These are phyloP conservation scores for Myripristis murdjan DNA, from an alignment of 2,797 vertebrate species.

Conservation along the genomic window DNA sequence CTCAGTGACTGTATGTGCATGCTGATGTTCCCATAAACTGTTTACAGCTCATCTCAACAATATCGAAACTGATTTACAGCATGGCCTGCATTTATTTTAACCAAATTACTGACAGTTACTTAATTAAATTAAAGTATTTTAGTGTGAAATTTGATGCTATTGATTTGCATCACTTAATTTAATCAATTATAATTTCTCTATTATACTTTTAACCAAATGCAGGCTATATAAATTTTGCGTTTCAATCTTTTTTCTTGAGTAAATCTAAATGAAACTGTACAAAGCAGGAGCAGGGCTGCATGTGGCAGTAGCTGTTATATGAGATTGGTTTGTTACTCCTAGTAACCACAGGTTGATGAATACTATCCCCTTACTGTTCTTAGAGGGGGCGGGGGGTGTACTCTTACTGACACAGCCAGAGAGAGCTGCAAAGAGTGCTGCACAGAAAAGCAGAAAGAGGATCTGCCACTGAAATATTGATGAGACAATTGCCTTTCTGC, in stretches of 20 bases:
- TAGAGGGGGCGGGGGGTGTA: conserved; percentile 48
- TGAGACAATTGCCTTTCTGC: conserved; percentile 63
- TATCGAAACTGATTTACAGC: conserved; percentile 50
- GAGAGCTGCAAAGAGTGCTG: conserved; percentile 46
- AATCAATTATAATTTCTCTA: neutral
- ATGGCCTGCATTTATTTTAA: conserved; percentile 61
- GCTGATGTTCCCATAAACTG: conserved; percentile 50
- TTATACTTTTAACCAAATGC: conserved; percentile 22
- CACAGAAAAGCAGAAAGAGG: conserved; percentile 66
- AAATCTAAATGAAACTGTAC: conserved; percentile 23
- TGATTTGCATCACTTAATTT: conserved; percentile 20
- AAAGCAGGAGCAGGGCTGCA: conserved; percentile 8
- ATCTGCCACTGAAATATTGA: conserved; percentile 81
- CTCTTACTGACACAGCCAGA: conserved; percentile 59
- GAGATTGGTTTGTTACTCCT: conserved; percentile 45
- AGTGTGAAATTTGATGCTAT: conserved; percentile 14
- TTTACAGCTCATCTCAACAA: conserved; percentile 25
- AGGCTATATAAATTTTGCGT: conserved; percentile 24
- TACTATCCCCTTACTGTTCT: conserved; percentile 40
- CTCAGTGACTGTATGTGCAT: conserved; percentile 65
- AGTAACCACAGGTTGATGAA: conserved; percentile 54
- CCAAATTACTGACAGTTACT: conserved; percentile 42
- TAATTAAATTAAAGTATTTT: conserved; percentile 4
- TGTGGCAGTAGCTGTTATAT: conserved; percentile 31
- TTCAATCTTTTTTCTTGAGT: conserved; percentile 26